Conservation (phyloP, 1,140 invertebrate species). For the Trichoplusia ni region DNA sequence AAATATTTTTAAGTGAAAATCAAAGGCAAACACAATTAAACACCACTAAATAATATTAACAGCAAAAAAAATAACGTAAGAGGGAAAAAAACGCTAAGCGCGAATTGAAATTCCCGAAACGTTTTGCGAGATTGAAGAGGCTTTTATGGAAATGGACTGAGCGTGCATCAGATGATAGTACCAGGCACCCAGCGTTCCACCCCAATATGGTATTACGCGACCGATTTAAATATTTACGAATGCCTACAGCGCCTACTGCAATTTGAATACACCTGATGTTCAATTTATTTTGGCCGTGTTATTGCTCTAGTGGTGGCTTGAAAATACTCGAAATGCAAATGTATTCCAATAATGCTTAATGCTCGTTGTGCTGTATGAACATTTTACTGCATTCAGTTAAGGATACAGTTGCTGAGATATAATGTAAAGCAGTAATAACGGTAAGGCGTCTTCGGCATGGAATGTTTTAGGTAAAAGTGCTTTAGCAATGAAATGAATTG, state of each 20-base stretch:
- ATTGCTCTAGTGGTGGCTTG: conserved; percentile 22
- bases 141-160: conserved; percentile 79
- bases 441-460: no score
- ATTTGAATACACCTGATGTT: conserved; percentile 72
- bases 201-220: conserved; percentile 60
- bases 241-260: conserved; percentile 55
- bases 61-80: conserved; percentile 42
- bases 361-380: conserved; percentile 1
- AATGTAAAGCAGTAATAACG: no score
- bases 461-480: no score
- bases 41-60: conserved; percentile 52
- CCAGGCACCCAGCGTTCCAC: conserved; percentile 49
- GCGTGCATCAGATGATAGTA: conserved; percentile 71
- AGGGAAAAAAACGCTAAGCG: conserved; percentile 64
- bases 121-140: conserved; percentile 79
- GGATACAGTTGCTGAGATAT: no score
- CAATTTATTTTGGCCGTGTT: conserved; percentile 55
- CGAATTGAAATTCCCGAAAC: conserved; percentile 78
- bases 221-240: conserved; percentile 78
- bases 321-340: conserved; percentile 33
- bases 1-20: no score
- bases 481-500: no score
- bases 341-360: conserved; percentile 28
- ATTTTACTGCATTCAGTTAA: conserved; percentile 1
- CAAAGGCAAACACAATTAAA: conserved; percentile 22